These are phyloP conservation scores for Hirtodrosophila duncani DNA, from an alignment of 2,888 invertebrate species.

Conservation along the genomic window DNA sequence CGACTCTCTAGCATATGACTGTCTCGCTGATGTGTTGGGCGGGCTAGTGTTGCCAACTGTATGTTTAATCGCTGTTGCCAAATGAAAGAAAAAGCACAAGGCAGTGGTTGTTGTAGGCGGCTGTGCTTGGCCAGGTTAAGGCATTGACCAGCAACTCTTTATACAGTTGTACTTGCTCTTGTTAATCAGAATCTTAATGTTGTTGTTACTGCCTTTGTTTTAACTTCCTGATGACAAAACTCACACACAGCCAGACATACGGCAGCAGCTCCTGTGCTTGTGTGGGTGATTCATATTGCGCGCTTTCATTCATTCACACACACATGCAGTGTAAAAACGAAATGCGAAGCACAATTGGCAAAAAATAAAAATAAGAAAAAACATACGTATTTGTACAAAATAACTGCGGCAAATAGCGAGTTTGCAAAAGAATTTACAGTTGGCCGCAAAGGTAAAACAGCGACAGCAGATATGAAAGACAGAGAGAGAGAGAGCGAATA, in stretches of 20 bases:
- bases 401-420: too few relatives aligned
- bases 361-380: too few relatives aligned
- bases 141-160: conserved; percentile 31
- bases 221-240: conserved; percentile 34
- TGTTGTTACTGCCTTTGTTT: conserved; percentile 19
- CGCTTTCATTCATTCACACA: too few relatives aligned
- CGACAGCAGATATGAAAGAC: too few relatives aligned
- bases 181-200: conserved; percentile 5
- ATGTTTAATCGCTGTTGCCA: conserved; percentile 51
- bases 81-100: too few relatives aligned
- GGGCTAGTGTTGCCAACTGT: conserved; percentile 58
- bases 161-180: conserved; percentile 15
- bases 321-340: too few relatives aligned
- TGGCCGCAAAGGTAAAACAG: too few relatives aligned
- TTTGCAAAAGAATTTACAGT: too few relatives aligned
- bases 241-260: not conserved
- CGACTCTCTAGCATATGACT: conserved; percentile 14
- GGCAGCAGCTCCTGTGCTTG: not conserved
- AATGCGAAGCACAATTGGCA: conserved; percentile 19
- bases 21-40: conserved; percentile 32
- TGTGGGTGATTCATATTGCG: not conserved
- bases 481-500: too few relatives aligned
- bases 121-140: conserved; percentile 11
- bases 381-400: too few relatives aligned
- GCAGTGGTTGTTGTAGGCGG: conserved; percentile 41